These are phyloP conservation scores for Capitella teleta DNA, from an alignment of 1,140 invertebrate genomes.

Conservation along the genomic window DNA sequence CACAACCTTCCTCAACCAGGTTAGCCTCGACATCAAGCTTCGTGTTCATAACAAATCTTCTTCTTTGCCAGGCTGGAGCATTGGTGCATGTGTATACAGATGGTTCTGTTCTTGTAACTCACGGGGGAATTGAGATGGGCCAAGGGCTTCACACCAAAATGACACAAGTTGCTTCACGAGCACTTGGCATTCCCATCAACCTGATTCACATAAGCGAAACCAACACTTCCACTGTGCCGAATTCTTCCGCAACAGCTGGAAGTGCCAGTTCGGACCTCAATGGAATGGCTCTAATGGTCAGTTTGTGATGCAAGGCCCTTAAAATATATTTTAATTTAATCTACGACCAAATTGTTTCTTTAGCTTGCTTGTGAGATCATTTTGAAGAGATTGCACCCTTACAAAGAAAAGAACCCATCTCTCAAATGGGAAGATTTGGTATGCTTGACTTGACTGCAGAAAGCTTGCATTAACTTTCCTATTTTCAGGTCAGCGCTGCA, in stretches of 20 bases:
- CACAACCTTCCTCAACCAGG: too few relatives aligned
- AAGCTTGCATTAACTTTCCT: too few relatives aligned
- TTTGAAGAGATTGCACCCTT: constrained; percentile 6
- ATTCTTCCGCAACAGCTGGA: constrained; percentile 83
- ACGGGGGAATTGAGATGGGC: constrained; percentile 89
- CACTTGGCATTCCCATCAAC: too few relatives aligned
- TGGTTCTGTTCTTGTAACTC: constrained; percentile 79
- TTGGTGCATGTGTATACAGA: constrained; percentile 79
- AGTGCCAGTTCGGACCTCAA: constrained; percentile 85
- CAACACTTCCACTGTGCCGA: constrained; percentile 85
- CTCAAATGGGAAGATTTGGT: constrained; percentile 6
- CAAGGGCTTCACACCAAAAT: constrained; percentile 92
- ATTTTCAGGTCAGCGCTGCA: constrained; percentile 47
- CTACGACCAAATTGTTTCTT: too few relatives aligned
- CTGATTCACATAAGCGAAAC: constrained; percentile 82
- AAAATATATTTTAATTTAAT: too few relatives aligned
- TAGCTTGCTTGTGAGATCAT: constrained; percentile 9
- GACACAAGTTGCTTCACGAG: too few relatives aligned
- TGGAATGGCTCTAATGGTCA: constrained; percentile 81
- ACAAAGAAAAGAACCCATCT: constrained; percentile 2
- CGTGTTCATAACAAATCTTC: too few relatives aligned
- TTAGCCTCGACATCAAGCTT: too few relatives aligned
- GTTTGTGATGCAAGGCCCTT: too few relatives aligned
- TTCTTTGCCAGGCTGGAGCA: constrained; percentile 62
- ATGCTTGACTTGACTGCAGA: too few relatives aligned